A percentile compares a stretch with the other conserved stretches of the same genome.
These are phyloP conservation scores for Astreopora myriophthalma DNA, from an alignment of 64 coral and sea anemone species.

Conservation along the genomic window DNA sequence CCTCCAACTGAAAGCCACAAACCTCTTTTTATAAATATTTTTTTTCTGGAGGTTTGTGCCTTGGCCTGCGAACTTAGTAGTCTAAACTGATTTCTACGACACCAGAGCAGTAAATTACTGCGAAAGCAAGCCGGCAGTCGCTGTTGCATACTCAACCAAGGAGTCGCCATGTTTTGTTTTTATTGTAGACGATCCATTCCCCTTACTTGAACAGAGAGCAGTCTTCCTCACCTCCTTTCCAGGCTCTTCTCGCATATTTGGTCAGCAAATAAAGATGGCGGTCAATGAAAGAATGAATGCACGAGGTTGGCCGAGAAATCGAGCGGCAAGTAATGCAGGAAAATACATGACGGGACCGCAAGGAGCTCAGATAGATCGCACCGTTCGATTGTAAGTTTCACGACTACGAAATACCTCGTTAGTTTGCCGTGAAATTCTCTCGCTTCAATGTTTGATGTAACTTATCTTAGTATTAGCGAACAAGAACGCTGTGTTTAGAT, in stretches of 20 bases:
- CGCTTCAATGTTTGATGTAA: not conserved
- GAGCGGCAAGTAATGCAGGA: conserved; percentile 78
- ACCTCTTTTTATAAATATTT: not conserved
- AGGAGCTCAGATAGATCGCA: conserved; percentile 71
- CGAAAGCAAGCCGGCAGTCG: not conserved
- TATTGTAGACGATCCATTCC: not conserved
- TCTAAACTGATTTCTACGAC: not conserved
- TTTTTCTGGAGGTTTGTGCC: not conserved
- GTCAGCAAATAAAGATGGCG: no score
- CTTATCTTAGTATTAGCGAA: no score
- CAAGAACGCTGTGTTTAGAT: no score
- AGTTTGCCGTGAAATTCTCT: not conserved
- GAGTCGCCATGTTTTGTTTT: not conserved
- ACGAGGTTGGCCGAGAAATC: conserved; percentile 94
- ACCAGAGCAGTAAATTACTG: not conserved
- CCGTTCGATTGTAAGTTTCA: conserved; percentile 86
- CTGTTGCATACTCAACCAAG: not conserved
- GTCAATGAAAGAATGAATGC: conserved; percentile 47
- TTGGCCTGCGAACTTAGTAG: not conserved
- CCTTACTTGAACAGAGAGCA: not conserved
- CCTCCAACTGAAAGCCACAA: conserved; percentile 16
- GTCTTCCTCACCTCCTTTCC: not conserved
- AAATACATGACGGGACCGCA: conserved; percentile 73
- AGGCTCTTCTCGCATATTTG: not conserved
- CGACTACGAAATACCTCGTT: not conserved